Percentiles rank a stretch among this genome's conserved stretches.
Conservation (phyloP, 2,888 invertebrate genomes). For the Biston stratarius region DNA sequence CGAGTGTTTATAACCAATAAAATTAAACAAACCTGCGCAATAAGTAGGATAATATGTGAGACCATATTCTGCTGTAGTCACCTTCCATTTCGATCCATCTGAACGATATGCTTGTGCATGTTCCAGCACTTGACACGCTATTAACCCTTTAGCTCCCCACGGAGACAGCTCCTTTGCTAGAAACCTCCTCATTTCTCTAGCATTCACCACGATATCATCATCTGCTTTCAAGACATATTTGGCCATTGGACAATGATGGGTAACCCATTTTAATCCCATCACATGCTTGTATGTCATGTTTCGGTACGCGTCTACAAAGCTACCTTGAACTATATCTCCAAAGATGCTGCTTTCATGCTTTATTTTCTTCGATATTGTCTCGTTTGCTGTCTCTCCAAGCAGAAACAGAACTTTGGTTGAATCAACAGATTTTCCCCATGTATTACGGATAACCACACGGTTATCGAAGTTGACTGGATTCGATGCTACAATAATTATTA, state of each 20-base stretch:
- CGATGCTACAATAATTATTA: conserved; percentile 89
- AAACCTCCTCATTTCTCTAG: conserved; percentile 87
- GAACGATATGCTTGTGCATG: conserved; percentile 86
- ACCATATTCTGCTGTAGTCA: conserved; percentile 89
- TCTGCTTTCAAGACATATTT: conserved; percentile 90
- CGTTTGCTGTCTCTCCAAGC: conserved; percentile 80
- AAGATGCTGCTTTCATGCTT: conserved; percentile 84
- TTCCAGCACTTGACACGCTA: conserved; percentile 87
- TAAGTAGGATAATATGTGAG: conserved; percentile 89
- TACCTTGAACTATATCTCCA: conserved; percentile 91
- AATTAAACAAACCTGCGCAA: conserved; percentile 87
- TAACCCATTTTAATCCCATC: conserved; percentile 92
- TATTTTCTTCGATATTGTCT: conserved; percentile 66
- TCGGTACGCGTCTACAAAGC: conserved; percentile 91
- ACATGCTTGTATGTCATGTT: conserved; percentile 95
- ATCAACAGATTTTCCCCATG: conserved; percentile 89
- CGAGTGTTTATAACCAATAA: not conserved
- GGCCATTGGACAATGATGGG: conserved; percentile 89
- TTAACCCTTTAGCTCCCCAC: conserved; percentile 86
- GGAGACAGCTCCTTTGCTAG: conserved; percentile 86
- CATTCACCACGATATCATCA: conserved; percentile 92
- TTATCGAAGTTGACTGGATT: conserved; percentile 89
- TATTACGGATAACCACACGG: conserved; percentile 89
- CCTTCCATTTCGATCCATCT: conserved; percentile 92
- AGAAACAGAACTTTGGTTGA: conserved; percentile 88